Evolutionary conservation across 2,797 vertebrate species (phyloP), one percentile per base, ranked within the genome.

Genomic region (Enoplosus armatus): DNA sequence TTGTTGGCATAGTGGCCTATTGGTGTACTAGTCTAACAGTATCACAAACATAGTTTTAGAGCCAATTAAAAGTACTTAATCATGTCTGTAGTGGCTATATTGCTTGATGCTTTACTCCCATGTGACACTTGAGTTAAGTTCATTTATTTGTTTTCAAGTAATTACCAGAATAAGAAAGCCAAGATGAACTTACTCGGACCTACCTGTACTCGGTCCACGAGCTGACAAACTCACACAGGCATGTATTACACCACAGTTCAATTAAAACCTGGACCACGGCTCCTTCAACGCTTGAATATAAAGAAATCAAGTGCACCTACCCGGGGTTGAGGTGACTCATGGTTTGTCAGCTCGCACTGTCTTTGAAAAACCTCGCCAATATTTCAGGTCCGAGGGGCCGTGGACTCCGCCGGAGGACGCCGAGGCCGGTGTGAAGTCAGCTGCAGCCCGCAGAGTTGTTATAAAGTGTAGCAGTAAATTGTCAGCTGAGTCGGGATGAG

Each of bases 301-400:
- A 75, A 45, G 39, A 4, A 73, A 47, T 4, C 6, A 79, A 27
- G 6, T 26, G 77, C 6, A 87, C 96, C 68, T 89, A 97, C 97
- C 97, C 96, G 15, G 93, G 87, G 81, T 89, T 95, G 76, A 95
- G 87, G 80, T 95, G 95, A 90, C 91, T 97, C 97, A 98, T 98
- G 92, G 85, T 91, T 88, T 39, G 87, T 56, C 87, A 72, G 90
- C 66, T 84, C 31, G 48, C 20, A 14, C 58, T 60, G 67, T 62
- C 61, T 68, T 58, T n/a, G 35, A 68, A 79, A 51, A 45, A 1
- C 9, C 12, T 2, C 8, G n/a, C 22, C 33, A 48, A 12, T 58
- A 8, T 51, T 31, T 67, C 26, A 43, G 72, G 29, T 43, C 4
- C 16, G 14, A 43, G 8, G n/a, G 41, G 20, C 26, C 7, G 73